These are phyloP conservation scores for Trichogramma pretiosum DNA, from an alignment of 1,140 invertebrate species.

Conservation along the genomic window DNA sequence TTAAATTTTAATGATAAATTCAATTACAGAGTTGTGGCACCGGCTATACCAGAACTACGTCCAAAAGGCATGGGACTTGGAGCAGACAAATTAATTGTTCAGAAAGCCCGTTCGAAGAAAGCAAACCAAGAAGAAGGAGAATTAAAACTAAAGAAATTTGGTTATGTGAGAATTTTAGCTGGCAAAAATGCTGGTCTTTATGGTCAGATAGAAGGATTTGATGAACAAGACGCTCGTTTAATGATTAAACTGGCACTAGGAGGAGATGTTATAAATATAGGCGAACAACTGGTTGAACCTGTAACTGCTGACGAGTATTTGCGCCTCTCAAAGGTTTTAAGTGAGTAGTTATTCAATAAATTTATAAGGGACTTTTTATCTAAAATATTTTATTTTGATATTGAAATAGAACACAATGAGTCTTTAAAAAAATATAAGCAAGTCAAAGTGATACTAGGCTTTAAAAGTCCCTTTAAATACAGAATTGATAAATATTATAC, in stretches of 20 bases:
- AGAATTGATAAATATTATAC: constrained; percentile 10
- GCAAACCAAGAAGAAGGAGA: constrained; percentile 52
- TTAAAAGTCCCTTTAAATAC: constrained; percentile 28
- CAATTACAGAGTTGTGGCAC: constrained; percentile 43
- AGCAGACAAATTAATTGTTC: constrained; percentile 61
- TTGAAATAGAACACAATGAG: no score
- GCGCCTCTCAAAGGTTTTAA: constrained; percentile 71
- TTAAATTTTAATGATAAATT: constrained; percentile 5
- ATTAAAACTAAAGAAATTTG: constrained; percentile 55
- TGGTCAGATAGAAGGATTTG: constrained; percentile 75
- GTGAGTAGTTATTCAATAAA: constrained; percentile 47
- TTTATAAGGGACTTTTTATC: not conserved
- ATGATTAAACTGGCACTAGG: constrained; percentile 70
- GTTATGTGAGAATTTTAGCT: constrained; percentile 61
- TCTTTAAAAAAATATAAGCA: not conserved
- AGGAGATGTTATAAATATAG: constrained; percentile 60
- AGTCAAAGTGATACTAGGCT: constrained; percentile 7
- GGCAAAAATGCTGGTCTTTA: constrained; percentile 70
- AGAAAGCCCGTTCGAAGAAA: constrained; percentile 42
- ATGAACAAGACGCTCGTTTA: constrained; percentile 74
- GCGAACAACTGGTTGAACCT: constrained; percentile 66
- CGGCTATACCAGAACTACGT: constrained; percentile 54
- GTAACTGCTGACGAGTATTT: constrained; percentile 71
- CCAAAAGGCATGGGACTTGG: constrained; percentile 89
- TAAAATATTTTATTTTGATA: no score